Evolutionary conservation across 2,888 invertebrate species (phyloP).

Genomic region (Tetragonisca angustula): DNA sequence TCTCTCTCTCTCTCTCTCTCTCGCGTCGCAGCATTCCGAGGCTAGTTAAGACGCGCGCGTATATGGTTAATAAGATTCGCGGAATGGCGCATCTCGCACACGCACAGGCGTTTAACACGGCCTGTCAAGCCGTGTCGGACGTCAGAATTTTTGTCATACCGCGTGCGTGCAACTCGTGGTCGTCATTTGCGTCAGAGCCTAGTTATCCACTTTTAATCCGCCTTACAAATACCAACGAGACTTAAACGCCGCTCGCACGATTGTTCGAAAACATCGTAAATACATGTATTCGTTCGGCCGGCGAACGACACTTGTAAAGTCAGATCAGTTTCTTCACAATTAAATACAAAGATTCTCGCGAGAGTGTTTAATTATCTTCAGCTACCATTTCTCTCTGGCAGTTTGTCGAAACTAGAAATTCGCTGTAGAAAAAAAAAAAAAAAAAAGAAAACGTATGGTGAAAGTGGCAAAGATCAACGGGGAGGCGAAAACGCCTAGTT

Average conservation of each 20-base stretch:
- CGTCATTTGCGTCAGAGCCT: conserved; percentile 44
- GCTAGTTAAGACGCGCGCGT: conserved; percentile 16
- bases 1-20: background rate
- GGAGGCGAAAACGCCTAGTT: background rate
- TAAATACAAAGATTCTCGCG: background rate
- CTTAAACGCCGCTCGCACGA: conserved; percentile 14
- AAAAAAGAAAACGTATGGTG: background rate
- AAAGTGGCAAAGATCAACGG: background rate
- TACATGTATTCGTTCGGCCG: background rate
- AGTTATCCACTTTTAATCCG: conserved; percentile 38
- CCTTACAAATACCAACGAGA: background rate
- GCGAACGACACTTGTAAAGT: background rate
- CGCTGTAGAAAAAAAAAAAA: no score
- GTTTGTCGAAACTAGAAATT: no score
- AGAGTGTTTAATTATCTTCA: background rate
- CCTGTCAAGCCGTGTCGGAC: background rate
- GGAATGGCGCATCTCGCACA: background rate
- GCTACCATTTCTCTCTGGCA: no score
- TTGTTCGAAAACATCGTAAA: background rate
- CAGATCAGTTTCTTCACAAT: background rate
- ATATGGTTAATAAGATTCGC: background rate
- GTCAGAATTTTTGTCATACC: conserved; percentile 22
- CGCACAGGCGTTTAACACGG: background rate
- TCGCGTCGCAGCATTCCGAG: background rate
- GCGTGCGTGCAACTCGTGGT: conserved; percentile 8